These are phyloP conservation scores for Gryon sp. DNA, from an alignment of 1,140 invertebrate species.

Conservation along the genomic window DNA sequence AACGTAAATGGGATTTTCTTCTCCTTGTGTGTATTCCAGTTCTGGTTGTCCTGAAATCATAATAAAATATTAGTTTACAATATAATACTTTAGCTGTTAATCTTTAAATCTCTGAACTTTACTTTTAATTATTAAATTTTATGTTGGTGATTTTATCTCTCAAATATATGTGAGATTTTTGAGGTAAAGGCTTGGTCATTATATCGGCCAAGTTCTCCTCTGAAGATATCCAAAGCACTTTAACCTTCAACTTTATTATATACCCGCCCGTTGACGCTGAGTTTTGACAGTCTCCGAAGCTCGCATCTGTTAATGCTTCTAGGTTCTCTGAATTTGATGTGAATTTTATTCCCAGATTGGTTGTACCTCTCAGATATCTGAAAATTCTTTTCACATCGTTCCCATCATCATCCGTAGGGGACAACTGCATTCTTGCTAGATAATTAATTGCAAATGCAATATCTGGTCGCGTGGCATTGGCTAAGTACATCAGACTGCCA, in stretches of 20 bases:
- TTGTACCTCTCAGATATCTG: constrained; percentile 64
- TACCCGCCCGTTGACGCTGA: constrained; percentile 21
- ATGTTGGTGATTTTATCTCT: constrained; percentile 53
- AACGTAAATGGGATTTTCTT: too few relatives aligned
- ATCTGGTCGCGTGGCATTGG: constrained; percentile 73
- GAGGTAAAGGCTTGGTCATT: constrained; percentile 56
- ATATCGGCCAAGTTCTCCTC: constrained; percentile 55
- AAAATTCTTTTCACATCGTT: constrained; percentile 64
- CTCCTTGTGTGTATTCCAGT: background rate
- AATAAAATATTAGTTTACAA: too few relatives aligned
- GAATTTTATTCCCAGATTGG: constrained; percentile 22
- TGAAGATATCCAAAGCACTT: constrained; percentile 44
- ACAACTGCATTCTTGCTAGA: constrained; percentile 59
- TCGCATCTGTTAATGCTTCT: constrained; percentile 43
- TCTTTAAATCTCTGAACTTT: constrained; percentile 20
- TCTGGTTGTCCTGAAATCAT: constrained; percentile 2
- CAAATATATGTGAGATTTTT: constrained; percentile 32
- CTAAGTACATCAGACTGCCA: constrained; percentile 2
- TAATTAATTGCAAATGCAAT: constrained; percentile 70
- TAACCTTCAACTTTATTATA: constrained; percentile 38
- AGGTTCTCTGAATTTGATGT: constrained; percentile 27
- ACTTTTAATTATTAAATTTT: constrained; percentile 4
- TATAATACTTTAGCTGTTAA: background rate
- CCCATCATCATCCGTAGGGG: constrained; percentile 62
- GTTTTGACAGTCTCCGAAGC: constrained; percentile 39